Evolutionary conservation across 2,113 vertebrate species (phyloP).

Genomic region (Myiozetetes cayanensis): DNA sequence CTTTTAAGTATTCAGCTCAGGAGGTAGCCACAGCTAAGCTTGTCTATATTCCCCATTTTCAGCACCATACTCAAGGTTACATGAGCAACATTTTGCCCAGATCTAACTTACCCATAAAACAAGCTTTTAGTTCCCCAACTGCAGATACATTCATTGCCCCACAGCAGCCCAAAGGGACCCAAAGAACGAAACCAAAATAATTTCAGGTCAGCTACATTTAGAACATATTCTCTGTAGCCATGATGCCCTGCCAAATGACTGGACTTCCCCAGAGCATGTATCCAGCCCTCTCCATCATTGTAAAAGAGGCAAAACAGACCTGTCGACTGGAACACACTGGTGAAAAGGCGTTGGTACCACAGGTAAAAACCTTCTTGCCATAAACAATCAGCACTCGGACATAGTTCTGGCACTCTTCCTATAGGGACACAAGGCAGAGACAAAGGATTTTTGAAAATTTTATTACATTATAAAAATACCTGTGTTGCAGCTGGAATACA

Average conservation of each 20-base stretch:
- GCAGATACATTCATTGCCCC: background rate
- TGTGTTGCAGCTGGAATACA: background rate
- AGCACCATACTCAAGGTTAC: background rate
- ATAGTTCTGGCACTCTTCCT: slow-evolving; percentile 98
- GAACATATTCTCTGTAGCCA: background rate
- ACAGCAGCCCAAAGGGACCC: background rate
- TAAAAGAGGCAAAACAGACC: slow-evolving; percentile 71
- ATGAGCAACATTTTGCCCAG: background rate
- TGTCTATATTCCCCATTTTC: background rate
- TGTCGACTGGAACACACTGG: slow-evolving; percentile 92
- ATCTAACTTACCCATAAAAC: background rate
- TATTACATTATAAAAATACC: background rate
- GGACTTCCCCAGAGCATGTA: background rate
- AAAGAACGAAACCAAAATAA: background rate
- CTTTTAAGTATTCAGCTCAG: background rate
- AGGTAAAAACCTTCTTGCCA: slow-evolving; percentile 93
- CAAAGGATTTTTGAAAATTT: background rate
- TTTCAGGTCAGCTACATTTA: background rate
- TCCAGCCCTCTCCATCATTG: background rate
- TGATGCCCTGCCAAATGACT: background rate
- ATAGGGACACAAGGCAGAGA: background rate
- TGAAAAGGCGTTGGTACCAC: slow-evolving; percentile 96
- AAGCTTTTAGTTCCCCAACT: background rate
- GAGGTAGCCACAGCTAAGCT: background rate
- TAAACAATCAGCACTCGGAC: slow-evolving; percentile 91